Base-by-base conservation (phyloP, 2,797 vertebrate genomes). In the Tangara arthus region DNA sequence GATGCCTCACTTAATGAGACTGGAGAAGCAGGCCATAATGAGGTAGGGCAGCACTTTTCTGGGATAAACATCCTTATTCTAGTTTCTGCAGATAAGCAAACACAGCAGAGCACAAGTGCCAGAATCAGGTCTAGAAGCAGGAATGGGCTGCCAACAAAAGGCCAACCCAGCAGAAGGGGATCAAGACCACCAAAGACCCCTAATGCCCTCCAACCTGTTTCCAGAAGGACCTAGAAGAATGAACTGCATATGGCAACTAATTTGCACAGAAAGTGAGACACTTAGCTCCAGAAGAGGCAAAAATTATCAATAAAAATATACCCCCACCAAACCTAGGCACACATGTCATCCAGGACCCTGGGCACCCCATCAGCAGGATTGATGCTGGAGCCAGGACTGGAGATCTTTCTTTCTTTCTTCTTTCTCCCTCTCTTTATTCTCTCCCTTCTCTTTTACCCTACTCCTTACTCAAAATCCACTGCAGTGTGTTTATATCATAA, bases 151-250 rank as follows among this genome's bases (percentile, higher is more conserved):
- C 28, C 30, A n/a, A 57, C 20, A 56, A 50, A 56, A 7, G 4
- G 27, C 19, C 2, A 2, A 52, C 11, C 11, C 23, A 44, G 24
- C 1, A 65, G 44, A 37, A 8, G 12, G 4, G 11, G 9, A 52
- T 37, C 24, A 57, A 57, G 26, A 39, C 18, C 11, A 52, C 21
- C 34, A 39, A 64, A 64, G 15, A 71, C 6, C 2, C 7, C 49
- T 12, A 78, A 28, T 0, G 0, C 12, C 24, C 26, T 59, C 21
- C 72, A 46, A 28, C 22, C 2, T 3, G 2, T 71, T 34, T 78
- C 30, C 26, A 52, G 57, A 57, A 64, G 6, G 42, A n/a, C 23
- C 46, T 12, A 65, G 65, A 71, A 27, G 18, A 59, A 57, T 39
- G 4, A 46, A 65, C 6, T 35, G 18, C 15, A 49, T 35, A 41